Conservation (phyloP, 2,113 vertebrate genomes). For the Leuciscus idus region DNA sequence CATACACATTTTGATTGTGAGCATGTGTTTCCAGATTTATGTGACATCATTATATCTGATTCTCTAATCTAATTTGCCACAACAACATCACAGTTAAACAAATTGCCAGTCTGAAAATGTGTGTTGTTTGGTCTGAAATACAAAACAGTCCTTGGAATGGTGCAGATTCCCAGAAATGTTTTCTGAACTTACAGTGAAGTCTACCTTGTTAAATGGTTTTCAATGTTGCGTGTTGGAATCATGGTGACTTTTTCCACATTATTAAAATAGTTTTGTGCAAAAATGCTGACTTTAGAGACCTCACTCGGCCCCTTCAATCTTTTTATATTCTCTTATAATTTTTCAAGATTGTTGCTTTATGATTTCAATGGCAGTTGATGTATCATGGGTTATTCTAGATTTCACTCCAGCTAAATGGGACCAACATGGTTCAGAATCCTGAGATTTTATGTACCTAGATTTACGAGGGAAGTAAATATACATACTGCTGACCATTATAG, state of each 20-base stretch:
- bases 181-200: conserved; percentile 50
- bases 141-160: conserved; percentile 36
- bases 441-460: not conserved
- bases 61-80: conserved; percentile 46
- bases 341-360: not conserved
- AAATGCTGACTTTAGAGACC: not conserved
- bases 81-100: conserved; percentile 56
- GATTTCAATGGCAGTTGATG: not conserved
- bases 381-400: not conserved
- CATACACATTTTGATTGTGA: conserved; percentile 14
- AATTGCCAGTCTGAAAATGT: conserved; percentile 41
- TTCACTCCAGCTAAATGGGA: not conserved
- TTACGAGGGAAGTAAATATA: not conserved
- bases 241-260: conserved; percentile 45
- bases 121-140: conserved; percentile 21
- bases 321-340: not conserved
- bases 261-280: not conserved
- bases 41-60: conserved; percentile 33
- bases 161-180: conserved; percentile 58
- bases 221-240: conserved; percentile 51
- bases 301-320: not conserved
- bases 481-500: not conserved
- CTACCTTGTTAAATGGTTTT: conserved; percentile 59
- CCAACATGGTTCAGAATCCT: not conserved
- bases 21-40: conserved; percentile 41